Conservation (phyloP, 2,113 vertebrate genomes). For the Ceratotherium simum region DNA sequence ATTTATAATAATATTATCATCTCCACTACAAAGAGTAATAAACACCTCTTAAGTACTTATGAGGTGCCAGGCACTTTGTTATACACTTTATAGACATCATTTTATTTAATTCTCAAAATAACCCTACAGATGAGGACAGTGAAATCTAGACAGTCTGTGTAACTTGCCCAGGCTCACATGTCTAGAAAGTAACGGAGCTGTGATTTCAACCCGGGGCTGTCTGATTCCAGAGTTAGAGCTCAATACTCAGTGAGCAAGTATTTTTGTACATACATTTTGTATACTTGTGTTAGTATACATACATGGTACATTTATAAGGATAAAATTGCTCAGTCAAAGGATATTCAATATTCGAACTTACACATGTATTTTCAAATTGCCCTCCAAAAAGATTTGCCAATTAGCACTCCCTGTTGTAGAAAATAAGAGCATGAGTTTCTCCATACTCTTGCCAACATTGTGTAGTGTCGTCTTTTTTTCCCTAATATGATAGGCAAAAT, state of each 20-base stretch:
- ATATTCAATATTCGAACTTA: not conserved
- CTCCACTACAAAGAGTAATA: not conserved
- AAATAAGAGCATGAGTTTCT: not conserved
- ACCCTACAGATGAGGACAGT: not conserved
- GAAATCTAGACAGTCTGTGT: not conserved
- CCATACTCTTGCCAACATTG: not conserved
- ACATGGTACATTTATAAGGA: not conserved
- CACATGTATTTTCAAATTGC: conserved; percentile 14
- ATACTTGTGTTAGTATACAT: not conserved
- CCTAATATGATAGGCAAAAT: not conserved
- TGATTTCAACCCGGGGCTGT: not conserved
- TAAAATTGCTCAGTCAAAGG: not conserved
- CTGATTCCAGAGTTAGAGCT: not conserved
- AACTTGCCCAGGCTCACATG: not conserved
- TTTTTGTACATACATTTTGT: not conserved
- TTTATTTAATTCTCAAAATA: conserved; percentile 39
- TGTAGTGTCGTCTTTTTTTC: not conserved
- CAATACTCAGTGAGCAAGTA: not conserved
- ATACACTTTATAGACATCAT: not conserved
- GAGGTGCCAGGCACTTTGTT: not conserved
- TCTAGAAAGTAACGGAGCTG: not conserved
- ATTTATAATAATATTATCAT: conserved; percentile 10
- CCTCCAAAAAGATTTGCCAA: not conserved
- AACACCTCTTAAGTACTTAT: not conserved
- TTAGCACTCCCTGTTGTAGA: not conserved